These are phyloP conservation scores for Drepana falcataria DNA, from an alignment of 2,888 invertebrate species.

Conservation along the genomic window DNA sequence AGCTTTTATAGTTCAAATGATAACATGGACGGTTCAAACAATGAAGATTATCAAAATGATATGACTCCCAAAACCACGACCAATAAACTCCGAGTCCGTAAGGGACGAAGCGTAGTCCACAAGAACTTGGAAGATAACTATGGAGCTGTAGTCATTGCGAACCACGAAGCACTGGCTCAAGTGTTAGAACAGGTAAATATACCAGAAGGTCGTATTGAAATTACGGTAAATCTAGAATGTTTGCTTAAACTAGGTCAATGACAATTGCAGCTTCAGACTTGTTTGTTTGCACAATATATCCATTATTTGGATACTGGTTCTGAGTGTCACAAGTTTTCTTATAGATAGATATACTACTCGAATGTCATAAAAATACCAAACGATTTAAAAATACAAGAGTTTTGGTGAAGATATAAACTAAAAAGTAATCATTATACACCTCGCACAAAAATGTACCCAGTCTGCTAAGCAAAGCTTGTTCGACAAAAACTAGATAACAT, in stretches of 20 bases:
- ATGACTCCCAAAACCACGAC: constrained; percentile 72
- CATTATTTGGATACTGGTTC: background rate
- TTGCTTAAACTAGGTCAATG: background rate
- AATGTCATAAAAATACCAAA: too few species aligned
- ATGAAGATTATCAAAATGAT: constrained; percentile 66
- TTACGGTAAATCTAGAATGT: constrained; percentile 9
- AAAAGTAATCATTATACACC: too few species aligned
- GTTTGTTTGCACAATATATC: background rate
- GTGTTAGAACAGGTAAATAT: constrained; percentile 88
- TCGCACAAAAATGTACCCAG: too few species aligned
- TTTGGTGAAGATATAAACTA: too few species aligned
- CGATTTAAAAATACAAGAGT: too few species aligned
- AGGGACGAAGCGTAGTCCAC: constrained; percentile 90
- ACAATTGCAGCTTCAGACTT: background rate
- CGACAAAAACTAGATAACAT: too few species aligned
- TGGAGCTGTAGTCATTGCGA: constrained; percentile 92
- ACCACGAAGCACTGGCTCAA: constrained; percentile 93
- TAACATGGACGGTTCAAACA: constrained; percentile 65
- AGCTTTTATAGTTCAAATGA: constrained; percentile 84
- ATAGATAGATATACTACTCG: too few species aligned
- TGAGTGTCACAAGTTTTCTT: background rate
- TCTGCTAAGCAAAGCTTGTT: too few species aligned
- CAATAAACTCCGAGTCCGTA: constrained; percentile 85
- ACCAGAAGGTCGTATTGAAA: constrained; percentile 8
- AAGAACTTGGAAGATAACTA: constrained; percentile 93